These are phyloP conservation scores for Ameiurus melas DNA, from an alignment of 2,113 vertebrate genomes.

Conservation along the genomic window DNA sequence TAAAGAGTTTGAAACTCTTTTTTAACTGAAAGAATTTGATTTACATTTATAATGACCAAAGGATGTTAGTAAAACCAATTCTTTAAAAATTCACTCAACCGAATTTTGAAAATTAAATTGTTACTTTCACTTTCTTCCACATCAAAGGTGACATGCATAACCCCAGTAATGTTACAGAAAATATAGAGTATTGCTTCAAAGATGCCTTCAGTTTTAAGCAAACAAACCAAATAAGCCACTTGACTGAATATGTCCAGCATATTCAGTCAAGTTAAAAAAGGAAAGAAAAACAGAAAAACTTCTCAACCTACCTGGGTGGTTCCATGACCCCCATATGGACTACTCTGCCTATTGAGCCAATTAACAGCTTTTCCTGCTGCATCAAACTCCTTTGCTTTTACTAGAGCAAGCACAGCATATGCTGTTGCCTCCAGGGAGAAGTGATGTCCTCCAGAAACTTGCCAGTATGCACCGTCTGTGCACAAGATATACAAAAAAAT, in stretches of 20 bases:
- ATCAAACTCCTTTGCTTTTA: too few relatives aligned
- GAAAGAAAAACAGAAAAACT: background rate
- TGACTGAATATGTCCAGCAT: too few relatives aligned
- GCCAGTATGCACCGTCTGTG: conserved; percentile 73
- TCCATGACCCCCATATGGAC: too few relatives aligned
- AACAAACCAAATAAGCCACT: background rate
- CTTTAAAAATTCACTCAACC: background rate
- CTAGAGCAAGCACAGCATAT: too few relatives aligned
- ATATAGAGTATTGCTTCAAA: background rate
- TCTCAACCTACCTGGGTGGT: conserved; percentile 81
- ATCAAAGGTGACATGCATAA: background rate
- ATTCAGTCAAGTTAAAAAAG: background rate
- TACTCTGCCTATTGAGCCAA: too few relatives aligned
- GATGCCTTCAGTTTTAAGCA: background rate
- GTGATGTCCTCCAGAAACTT: conserved; percentile 57
- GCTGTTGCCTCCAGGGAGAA: conserved; percentile 84
- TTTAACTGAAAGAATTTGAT: background rate
- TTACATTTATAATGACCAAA: background rate
- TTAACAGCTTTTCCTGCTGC: too few relatives aligned
- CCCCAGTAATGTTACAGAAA: background rate
- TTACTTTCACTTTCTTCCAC: background rate
- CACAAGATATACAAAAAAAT: conserved; percentile 18
- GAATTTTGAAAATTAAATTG: background rate
- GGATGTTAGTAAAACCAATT: background rate
- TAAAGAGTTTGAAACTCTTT: too few relatives aligned